A percentile compares a stretch with the other conserved stretches of the same genome.
Conservation (phyloP, 2,797 vertebrate species). For the Danio aesculapii region DNA sequence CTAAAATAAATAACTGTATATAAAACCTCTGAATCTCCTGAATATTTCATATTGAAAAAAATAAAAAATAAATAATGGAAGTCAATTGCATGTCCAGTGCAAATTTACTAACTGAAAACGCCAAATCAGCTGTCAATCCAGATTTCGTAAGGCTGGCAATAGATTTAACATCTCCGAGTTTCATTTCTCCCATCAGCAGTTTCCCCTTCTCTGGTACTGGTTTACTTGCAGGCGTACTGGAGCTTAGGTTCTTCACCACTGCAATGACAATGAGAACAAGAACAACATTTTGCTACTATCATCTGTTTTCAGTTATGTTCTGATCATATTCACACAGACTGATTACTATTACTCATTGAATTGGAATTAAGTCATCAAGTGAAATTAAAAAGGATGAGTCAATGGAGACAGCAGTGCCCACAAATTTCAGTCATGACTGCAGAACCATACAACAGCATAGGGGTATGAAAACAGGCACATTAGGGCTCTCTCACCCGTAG, state of each 20-base stretch:
- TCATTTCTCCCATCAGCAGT: constrained; percentile 74
- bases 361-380: constrained; percentile 55
- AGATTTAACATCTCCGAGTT: constrained; percentile 71
- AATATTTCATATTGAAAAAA: no score
- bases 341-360: constrained; percentile 58
- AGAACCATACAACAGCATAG: constrained; percentile 3
- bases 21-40: neutral
- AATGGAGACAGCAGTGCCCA: constrained; percentile 56
- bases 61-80: no score
- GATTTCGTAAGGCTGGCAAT: constrained; percentile 74
- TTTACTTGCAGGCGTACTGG: constrained; percentile 36
- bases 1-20: neutral
- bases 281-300: constrained; percentile 52
- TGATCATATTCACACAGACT: constrained; percentile 58
- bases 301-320: constrained; percentile 57
- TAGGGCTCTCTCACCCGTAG: constrained; percentile 71
- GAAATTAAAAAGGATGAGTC: constrained; percentile 54
- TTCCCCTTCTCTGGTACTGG: constrained; percentile 62
- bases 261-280: constrained; percentile 47
- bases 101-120: constrained; percentile 49
- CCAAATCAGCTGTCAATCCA: constrained; percentile 71
- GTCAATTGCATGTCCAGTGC: neutral
- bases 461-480: constrained; percentile 4
- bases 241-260: constrained; percentile 65
- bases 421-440: constrained; percentile 28